These are phyloP conservation scores for Troides helena DNA, from an alignment of 2,888 invertebrate species.

Conservation along the genomic window DNA sequence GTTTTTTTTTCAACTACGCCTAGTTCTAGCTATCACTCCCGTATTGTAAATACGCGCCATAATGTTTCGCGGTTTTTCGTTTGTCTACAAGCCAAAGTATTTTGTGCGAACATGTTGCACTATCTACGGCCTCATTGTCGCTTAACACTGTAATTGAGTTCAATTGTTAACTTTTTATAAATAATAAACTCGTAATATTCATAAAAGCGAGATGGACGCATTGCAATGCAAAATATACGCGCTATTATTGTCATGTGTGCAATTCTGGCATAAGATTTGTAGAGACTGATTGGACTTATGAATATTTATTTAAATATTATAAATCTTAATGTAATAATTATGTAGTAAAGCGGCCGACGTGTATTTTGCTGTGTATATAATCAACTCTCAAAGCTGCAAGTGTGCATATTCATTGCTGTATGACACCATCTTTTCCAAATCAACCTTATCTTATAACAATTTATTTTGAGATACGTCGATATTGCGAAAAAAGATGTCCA, in stretches of 20 bases:
- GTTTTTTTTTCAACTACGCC: no score
- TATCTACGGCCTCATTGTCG: no score
- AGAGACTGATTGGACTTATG: constrained; percentile 29
- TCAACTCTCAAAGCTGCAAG: background rate
- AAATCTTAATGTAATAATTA: constrained; percentile 14
- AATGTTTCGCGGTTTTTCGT: no score
- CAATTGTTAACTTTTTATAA: no score
- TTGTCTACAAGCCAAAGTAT: no score
- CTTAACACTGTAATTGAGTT: background rate
- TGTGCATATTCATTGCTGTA: background rate
- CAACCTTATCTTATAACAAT: background rate
- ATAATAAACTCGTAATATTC: no score
- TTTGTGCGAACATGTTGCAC: no score
- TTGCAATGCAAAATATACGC: no score
- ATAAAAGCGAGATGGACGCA: no score
- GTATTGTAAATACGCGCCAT: no score
- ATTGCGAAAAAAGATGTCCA: constrained; percentile 2
- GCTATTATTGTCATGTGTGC: no score
- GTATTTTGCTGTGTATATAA: constrained; percentile 6
- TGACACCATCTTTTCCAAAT: background rate
- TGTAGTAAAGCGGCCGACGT: background rate
- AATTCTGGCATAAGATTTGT: constrained; percentile 2
- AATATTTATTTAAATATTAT: constrained; percentile 14
- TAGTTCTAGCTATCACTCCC: no score
- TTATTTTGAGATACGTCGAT: background rate